phyloP scores from a whole-genome alignment of 2,888 invertebrate genomes.

The Sarcophaga variegata region DNA sequence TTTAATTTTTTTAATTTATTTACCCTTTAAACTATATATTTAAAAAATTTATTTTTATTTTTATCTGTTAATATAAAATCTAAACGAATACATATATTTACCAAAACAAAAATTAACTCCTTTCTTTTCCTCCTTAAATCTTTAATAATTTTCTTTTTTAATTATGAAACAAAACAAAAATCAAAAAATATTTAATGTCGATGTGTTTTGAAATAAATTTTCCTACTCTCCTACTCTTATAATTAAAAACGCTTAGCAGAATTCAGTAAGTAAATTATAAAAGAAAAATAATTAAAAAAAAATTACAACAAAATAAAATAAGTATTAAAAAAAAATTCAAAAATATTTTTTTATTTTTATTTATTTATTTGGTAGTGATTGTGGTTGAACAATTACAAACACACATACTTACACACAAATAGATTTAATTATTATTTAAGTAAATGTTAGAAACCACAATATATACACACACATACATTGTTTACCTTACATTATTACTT shows the following conservation, averaged over 20 bases:
- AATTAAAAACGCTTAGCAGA: constrained; percentile 77
- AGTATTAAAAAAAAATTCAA: constrained; percentile 1
- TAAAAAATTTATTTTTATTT: background rate
- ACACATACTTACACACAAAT: constrained; percentile 2
- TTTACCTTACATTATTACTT: background rate
- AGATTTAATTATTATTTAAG: constrained; percentile 1
- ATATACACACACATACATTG: background rate
- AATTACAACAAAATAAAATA: constrained; percentile 46
- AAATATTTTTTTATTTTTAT: constrained; percentile 33
- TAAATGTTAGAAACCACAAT: constrained; percentile 1
- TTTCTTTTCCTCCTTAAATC: constrained; percentile 67
- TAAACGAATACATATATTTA: background rate
- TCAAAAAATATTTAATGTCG: constrained; percentile 54
- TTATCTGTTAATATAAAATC: background rate
- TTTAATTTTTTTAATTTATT: no score
- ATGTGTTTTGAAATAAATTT: constrained; percentile 66
- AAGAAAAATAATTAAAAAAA: constrained; percentile 55
- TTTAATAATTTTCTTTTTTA: constrained; percentile 53
- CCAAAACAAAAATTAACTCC: background rate
- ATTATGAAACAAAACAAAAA: no score
- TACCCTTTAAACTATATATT: no score
- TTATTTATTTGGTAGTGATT: constrained; percentile 29
- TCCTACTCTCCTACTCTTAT: constrained; percentile 28
- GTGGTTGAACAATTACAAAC: constrained; percentile 36
- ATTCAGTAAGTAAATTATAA: constrained; percentile 78